Conservation (phyloP, 2,113 vertebrate species). For the Halichoeres trimaculatus region DNA sequence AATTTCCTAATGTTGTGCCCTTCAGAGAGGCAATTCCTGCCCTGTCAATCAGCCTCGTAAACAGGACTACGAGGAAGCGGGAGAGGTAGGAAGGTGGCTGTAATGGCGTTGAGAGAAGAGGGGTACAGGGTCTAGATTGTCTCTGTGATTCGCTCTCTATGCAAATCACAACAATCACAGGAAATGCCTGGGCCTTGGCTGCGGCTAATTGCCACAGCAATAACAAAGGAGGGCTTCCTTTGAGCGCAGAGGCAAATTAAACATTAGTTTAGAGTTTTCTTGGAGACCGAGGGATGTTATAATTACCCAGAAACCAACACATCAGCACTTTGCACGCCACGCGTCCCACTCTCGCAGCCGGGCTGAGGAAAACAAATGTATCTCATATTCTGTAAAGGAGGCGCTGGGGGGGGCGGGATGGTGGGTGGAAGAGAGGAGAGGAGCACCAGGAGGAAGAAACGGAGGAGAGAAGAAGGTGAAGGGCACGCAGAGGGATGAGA, state of each 20-base stretch:
- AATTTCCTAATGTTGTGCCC: conserved; percentile 10
- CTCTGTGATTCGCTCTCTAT: conserved; percentile 79
- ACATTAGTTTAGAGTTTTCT: conserved; percentile 82
- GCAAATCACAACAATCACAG: conserved; percentile 85
- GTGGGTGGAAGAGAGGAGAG: background rate
- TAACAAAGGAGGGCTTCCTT: conserved; percentile 83
- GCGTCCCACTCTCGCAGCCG: conserved; percentile 64
- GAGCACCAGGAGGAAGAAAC: conserved; percentile 34
- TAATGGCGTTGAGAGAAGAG: conserved; percentile 37
- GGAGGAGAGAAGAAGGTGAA: conserved; percentile 38
- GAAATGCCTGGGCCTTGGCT: conserved; percentile 81
- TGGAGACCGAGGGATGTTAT: conserved; percentile 80
- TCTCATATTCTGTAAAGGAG: conserved; percentile 70
- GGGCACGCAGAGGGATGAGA: conserved; percentile 59
- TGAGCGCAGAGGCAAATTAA: conserved; percentile 81
- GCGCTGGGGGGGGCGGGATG: conserved; percentile 22
- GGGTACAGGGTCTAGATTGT: conserved; percentile 60
- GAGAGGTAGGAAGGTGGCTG: conserved; percentile 41
- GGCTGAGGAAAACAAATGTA: conserved; percentile 75
- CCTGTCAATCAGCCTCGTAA: conserved; percentile 30
- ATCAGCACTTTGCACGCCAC: conserved; percentile 80
- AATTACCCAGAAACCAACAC: conserved; percentile 83
- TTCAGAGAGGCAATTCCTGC: conserved; percentile 30
- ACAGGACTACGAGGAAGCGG: conserved; percentile 4
- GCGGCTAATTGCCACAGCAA: conserved; percentile 82